These are phyloP conservation scores for Clarias pachynema DNA, from an alignment of 2,797 vertebrate genomes.

Conservation along the genomic window DNA sequence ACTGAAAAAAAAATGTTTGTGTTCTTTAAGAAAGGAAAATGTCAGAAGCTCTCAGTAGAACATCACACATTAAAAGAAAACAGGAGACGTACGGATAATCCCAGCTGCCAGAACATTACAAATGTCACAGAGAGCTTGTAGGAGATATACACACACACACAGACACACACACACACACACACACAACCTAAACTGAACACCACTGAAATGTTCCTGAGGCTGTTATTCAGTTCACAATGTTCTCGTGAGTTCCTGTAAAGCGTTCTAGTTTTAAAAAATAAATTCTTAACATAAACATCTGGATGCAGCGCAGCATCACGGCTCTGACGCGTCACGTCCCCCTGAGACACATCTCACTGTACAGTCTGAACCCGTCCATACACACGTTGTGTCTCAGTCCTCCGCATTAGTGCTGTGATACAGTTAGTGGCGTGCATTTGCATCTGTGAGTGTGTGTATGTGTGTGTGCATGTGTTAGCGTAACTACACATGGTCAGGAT, in stretches of 20 bases:
- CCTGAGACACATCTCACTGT: background rate
- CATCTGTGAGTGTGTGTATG: too few relatives aligned
- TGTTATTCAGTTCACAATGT: background rate
- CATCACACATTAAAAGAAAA: background rate
- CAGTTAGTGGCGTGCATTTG: background rate
- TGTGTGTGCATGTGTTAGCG: background rate
- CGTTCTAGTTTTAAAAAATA: background rate
- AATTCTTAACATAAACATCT: background rate
- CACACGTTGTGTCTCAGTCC: background rate
- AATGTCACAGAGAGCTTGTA: background rate
- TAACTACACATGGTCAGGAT: slow-evolving; percentile 26
- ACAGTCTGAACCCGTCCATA: background rate
- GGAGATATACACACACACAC: background rate
- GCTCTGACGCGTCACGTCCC: background rate
- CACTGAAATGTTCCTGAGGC: background rate
- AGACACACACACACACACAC: background rate
- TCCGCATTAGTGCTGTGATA: background rate
- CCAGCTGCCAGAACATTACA: background rate
- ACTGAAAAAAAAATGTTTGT: background rate
- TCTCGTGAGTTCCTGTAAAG: background rate
- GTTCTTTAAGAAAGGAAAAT: background rate
- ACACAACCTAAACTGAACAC: background rate
- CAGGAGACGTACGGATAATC: background rate
- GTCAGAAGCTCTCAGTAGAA: background rate
- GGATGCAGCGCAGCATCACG: too few relatives aligned